These are phyloP conservation scores for Coecobrya sp. DNA, from an alignment of 2,888 invertebrate species.

Conservation along the genomic window DNA sequence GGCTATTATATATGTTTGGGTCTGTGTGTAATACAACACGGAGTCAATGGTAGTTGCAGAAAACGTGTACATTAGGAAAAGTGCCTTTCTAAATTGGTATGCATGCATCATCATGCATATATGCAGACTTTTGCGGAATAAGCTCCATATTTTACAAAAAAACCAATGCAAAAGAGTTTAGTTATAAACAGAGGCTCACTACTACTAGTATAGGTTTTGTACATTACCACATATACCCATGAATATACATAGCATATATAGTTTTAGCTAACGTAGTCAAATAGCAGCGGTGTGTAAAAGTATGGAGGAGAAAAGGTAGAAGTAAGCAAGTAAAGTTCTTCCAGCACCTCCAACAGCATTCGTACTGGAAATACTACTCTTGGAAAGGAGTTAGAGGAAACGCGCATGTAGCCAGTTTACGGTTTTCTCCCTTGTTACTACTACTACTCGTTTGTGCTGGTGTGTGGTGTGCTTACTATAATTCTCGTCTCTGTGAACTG, in stretches of 20 bases:
- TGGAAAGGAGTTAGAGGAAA: conserved; percentile 65
- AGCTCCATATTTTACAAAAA: conserved; percentile 53
- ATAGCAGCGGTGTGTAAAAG: background rate
- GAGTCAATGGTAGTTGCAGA: background rate
- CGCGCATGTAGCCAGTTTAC: conserved; percentile 77
- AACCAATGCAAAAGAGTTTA: conserved; percentile 65
- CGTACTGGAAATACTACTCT: conserved; percentile 25
- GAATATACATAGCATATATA: background rate
- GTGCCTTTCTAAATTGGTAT: conserved; percentile 76
- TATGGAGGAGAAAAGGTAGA: background rate
- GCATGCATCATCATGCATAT: conserved; percentile 65
- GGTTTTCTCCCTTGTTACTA: conserved; percentile 35
- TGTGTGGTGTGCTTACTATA: conserved; percentile 10
- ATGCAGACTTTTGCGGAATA: conserved; percentile 65
- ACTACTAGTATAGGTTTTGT: background rate
- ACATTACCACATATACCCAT: background rate
- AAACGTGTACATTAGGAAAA: conserved; percentile 70
- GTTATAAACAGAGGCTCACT: background rate
- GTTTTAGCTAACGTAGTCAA: background rate
- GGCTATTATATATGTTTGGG: background rate
- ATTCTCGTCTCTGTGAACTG: background rate
- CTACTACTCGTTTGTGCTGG: background rate
- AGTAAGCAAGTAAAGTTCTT: background rate
- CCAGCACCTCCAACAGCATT: background rate
- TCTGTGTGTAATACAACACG: conserved; percentile 18